phyloP scores from a whole-genome alignment of 2,888 invertebrate genomes.

The Microchrysa polita region DNA sequence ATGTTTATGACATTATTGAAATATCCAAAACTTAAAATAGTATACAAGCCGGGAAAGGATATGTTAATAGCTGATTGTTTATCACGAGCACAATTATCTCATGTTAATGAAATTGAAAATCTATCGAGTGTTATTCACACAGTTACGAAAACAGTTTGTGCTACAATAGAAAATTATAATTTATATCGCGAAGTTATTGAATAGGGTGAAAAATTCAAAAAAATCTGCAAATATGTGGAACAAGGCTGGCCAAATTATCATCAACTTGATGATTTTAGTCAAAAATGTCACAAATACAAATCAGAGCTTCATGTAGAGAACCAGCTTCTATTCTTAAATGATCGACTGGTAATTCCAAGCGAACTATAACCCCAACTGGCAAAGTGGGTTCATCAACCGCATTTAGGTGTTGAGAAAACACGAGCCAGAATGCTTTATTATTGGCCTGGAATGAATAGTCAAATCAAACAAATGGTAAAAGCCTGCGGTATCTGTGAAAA shows the following conservation, averaged over 20 bases:
- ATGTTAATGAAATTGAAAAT: conserved; percentile 22
- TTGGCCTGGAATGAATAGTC: too few species aligned
- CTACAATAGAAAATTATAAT: conserved; percentile 47
- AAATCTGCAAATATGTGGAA: conserved; percentile 27
- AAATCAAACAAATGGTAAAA: too few species aligned
- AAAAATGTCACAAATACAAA: conserved; percentile 44
- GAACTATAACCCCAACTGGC: too few species aligned
- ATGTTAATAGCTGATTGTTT: conserved; percentile 32
- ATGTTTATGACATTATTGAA: conserved; percentile 39
- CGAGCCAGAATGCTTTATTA: too few species aligned
- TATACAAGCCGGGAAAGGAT: conserved; percentile 43
- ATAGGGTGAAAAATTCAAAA: conserved; percentile 40
- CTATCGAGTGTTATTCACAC: conserved; percentile 17
- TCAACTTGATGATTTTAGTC: too few species aligned
- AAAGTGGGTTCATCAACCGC: too few species aligned
- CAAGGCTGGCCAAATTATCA: conserved; percentile 49
- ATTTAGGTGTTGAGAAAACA: too few species aligned
- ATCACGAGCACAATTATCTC: conserved; percentile 32
- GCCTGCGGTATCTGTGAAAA: too few species aligned
- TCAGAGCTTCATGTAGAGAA: conserved; percentile 16
- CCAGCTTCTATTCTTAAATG: too few species aligned
- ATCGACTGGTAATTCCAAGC: too few species aligned
- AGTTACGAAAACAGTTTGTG: conserved; percentile 35
- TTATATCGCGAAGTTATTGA: conserved; percentile 31
- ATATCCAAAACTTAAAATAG: conserved; percentile 42